Conservation (phyloP, 2,113 vertebrate genomes). For the Piaya cayana region DNA sequence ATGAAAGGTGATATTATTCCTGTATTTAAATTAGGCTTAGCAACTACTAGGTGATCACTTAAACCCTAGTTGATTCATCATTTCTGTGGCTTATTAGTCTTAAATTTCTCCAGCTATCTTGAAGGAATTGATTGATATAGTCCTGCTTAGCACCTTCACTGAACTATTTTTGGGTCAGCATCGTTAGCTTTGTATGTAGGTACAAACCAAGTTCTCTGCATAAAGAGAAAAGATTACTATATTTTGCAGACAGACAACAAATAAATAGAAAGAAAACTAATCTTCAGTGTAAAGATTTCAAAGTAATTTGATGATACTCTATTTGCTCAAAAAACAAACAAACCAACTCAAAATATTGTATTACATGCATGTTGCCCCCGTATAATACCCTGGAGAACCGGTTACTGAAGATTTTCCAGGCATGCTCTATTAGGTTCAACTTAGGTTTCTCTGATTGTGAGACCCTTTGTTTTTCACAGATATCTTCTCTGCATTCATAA, state of each 20-base stretch:
- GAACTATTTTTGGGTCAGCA: conserved; percentile 3
- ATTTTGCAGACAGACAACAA: conserved; percentile 14
- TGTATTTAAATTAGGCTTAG: conserved; percentile 55
- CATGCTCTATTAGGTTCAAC: conserved; percentile 19
- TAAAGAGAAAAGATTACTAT: conserved; percentile 49
- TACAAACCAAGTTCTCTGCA: conserved; percentile 23
- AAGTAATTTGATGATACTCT: conserved; percentile 51
- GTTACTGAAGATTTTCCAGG: conserved; percentile 31
- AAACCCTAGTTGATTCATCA: neutral
- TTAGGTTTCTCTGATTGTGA: conserved; percentile 34
- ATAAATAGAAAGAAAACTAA: conserved; percentile 36
- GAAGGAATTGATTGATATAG: conserved; percentile 48
- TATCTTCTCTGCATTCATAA: conserved; percentile 24
- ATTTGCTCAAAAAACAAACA: conserved; percentile 23
- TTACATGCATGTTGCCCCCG: neutral
- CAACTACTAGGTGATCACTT: conserved; percentile 16
- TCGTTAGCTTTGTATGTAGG: neutral
- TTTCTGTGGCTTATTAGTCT: conserved; percentile 33
- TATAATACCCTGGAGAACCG: neutral
- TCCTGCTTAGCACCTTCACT: neutral
- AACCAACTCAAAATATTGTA: neutral
- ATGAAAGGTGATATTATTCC: conserved; percentile 35
- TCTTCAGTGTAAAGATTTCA: conserved; percentile 22
- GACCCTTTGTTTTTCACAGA: conserved; percentile 13
- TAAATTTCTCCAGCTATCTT: conserved; percentile 60